Conservation (phyloP, 2,797 vertebrate species). For the Centroberyx gerrardi region DNA sequence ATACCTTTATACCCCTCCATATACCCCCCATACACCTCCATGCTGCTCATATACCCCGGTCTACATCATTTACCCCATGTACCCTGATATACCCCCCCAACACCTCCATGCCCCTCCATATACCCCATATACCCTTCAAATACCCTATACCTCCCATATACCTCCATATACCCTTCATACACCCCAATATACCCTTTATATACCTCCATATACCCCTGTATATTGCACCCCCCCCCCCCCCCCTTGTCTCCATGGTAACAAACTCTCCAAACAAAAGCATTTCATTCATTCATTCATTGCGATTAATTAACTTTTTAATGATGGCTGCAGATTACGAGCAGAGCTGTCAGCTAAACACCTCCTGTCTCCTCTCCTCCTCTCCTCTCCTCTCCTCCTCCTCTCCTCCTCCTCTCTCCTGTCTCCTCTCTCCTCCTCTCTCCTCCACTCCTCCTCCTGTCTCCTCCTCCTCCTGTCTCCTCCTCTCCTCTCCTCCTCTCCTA, state of each 20-base stretch:
- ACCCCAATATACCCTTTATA: neutral
- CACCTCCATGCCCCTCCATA: conserved; percentile 23
- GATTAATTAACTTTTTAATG: neutral
- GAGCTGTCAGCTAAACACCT: neutral
- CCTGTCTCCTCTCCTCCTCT: neutral
- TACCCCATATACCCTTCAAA: conserved; percentile 28
- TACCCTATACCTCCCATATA: no score
- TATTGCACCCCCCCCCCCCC: no score
- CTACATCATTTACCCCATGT: neutral
- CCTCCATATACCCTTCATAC: neutral
- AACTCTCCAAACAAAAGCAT: neutral
- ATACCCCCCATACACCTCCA: no score
- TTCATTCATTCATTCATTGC: neutral
- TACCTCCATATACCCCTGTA: neutral
- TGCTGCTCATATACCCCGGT: conserved; percentile 22
- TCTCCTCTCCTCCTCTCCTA: no score
- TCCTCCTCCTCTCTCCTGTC: neutral
- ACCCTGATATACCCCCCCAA: conserved; percentile 30
- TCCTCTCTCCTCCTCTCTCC: neutral
- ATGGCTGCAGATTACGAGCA: neutral
- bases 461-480: no score
- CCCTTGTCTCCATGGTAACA: neutral
- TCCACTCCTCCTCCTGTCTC: no score
- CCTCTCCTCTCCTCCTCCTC: neutral
- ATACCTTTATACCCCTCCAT: neutral